Evolutionary conservation across 2,797 vertebrate species (phyloP), one percentile per base, ranked within the genome.

Genomic region (Sebastes nivosus): DNA sequence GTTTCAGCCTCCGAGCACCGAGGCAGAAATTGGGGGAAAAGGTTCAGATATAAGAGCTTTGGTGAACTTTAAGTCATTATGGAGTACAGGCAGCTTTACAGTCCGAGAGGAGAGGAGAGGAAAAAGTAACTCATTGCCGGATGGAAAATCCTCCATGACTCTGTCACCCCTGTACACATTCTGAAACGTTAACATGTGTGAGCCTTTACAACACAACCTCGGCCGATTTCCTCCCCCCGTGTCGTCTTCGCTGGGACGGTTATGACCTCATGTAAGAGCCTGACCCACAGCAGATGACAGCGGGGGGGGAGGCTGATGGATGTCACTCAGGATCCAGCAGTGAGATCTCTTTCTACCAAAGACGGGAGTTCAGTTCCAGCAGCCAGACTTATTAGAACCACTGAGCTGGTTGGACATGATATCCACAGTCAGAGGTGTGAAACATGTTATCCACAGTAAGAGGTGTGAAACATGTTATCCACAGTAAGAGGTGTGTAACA

Each of bases 111-210:
- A 66, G 18, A 52, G 18, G 24, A 55, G 55, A 70, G 65, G 70
- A 75, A 77, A 63, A 79, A 54, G 18, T 69, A 67, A 79, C 30
- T 76, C 80, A 80, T 16, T 55, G 75, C 34, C 2, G 57, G 30
- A 67, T 69, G 72, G 77, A 83, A 88, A 88, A 80, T 74, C 59
- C 59, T 63, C 58, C 7, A 9, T 55, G 77, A 83, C 82, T 78
- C 72, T 18, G 20, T 80, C 38, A 83, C 60, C 80, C 22, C 55
- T 16, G 29, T 12, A 77, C 75, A 63, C 13, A 58, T 67, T 61
- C 81, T 63, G 8, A 2, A 66, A 12, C 11, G 54, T 64, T 72
- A 81, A 81, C 85, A 72, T 52, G 55, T 82, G 79, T 87, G 65
- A 68, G 68, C 59, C 25, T 77, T 50, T 24, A 52, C 75, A 73